Conservation (phyloP, 2,797 vertebrate genomes). For the Myripristis murdjan region DNA sequence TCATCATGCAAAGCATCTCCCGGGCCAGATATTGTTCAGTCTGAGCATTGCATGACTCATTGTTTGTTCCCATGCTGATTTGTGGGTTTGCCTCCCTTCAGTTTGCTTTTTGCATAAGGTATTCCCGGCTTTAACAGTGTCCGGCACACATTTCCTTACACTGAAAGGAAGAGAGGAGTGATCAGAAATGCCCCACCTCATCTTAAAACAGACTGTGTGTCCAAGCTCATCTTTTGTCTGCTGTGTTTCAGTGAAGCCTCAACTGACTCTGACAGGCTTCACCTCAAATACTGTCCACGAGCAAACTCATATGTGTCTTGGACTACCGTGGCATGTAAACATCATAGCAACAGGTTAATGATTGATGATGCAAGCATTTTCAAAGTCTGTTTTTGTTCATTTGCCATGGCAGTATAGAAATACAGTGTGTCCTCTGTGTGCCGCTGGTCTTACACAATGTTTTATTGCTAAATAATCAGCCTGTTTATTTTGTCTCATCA, state of each 20-base stretch:
- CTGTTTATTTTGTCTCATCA: constrained; percentile 34
- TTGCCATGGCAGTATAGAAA: constrained; percentile 7
- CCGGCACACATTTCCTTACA: constrained; percentile 82
- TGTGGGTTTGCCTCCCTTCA: constrained; percentile 76
- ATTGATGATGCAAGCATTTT: constrained; percentile 63
- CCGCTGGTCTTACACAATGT: constrained; percentile 24
- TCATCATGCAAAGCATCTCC: constrained; percentile 84
- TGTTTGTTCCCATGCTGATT: constrained; percentile 79
- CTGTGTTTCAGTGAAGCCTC: constrained; percentile 22
- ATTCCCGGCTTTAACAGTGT: constrained; percentile 77
- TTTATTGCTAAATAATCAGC: constrained; percentile 45
- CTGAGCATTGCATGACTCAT: constrained; percentile 64
- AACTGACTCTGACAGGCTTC: constrained; percentile 51
- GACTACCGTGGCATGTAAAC: constrained; percentile 67
- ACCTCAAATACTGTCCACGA: constrained; percentile 14
- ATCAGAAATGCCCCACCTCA: constrained; percentile 71
- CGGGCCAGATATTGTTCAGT: constrained; percentile 73
- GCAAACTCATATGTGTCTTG: constrained; percentile 34
- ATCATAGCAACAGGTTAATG: constrained; percentile 66
- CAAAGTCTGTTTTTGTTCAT: constrained; percentile 43
- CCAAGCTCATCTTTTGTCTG: constrained; percentile 40
- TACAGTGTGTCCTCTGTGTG: constrained; percentile 16
- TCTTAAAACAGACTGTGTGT: constrained; percentile 56
- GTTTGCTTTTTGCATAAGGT: constrained; percentile 81
- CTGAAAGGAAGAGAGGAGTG: constrained; percentile 77